Base-by-base conservation (phyloP, 2,797 vertebrate genomes). In the Muscicapa comitata region DNA sequence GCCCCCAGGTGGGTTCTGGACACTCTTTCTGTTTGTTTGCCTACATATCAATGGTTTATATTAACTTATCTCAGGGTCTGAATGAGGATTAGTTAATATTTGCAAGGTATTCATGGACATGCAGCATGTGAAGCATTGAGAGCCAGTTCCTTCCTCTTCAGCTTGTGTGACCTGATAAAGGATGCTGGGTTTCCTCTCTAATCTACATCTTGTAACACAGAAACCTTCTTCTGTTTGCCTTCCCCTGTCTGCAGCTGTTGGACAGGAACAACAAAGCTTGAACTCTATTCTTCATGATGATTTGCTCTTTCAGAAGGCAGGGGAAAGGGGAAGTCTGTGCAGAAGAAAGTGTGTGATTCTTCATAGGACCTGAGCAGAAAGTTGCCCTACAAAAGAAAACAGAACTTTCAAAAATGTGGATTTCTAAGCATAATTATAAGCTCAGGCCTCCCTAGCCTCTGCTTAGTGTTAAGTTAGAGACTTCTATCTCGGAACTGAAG, bases 71-170 rank as follows among this genome's bases (percentile, higher is more conserved):
- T 94, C 87, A 35, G 20, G 43, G 54, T 29, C 13, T 91, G 93
- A 62, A 25, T 38, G 73, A 93, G 72, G 62, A 70, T 94, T 90
- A 90, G 85, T 79, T 94, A 89, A 74, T 70, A 68, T 73, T 88
- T 94, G 57, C 45, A 78, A 70, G 31, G 14, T 33, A 19, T 70
- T 88, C 26, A 14, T 24, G 48, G 70, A 29, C 82, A 42, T 53
- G 57, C 25, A 78, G 40, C 42, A 19, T 13, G 17, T 68, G 57
- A 74, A 91, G 20, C 50, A 80, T 24, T 0, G 0, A 35, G 47
- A 86, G 62, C 58, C 47, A 38, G 58, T 66, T 95, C 51, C 54
- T 91, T 88, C 62, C 68, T 78, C 42, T 71, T 86, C 63, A 91
- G 47, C 58, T 88, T 53, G 37, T 17, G 5, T 83, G 76, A 95